Base-by-base conservation (phyloP, 1,140 invertebrate genomes). In the Elymnias hypermnestra region DNA sequence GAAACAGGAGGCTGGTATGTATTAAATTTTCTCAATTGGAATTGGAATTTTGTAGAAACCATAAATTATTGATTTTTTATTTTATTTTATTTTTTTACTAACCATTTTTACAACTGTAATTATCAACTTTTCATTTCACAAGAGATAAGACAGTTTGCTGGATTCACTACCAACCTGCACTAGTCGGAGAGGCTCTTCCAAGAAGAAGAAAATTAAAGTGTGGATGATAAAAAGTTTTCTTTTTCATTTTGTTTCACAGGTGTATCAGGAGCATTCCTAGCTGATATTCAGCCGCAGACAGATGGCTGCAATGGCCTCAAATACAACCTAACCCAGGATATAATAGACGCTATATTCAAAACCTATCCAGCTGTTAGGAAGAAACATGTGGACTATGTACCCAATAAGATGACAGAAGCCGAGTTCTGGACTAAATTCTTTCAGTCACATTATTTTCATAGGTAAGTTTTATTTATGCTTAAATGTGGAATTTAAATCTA, bases 381-480 rank as follows among this genome's bases (percentile, higher is more conserved):
- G 87, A 99, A 99, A 89, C 97, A 99, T 87, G 87, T 93, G 51
- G 97, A 99, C 87, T 94, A 97, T 87, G 98, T 99, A 22, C 98
- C 98, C 31, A 90, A 94, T 53, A 96, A 97, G 88, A 92, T 99
- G 90, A 91, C 93, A 0, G 98, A 99, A 86, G 90, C 94, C 1
- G 97, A 99, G 71, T 99, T 99, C 88, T 99, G 98, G 98, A 98
- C 96, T 6, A 95, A 98, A 64, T 99, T 99, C 87, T 99, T 99
- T 88, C 98, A 99, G 76, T 99, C 97, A 10, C 98, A 99, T 89
- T 99, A 99, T 88, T 99, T 99, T 90, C 97, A 99, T 88, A 88
- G 90, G 88, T 89, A 74, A 50, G 7, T 53, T 37, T 43, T 47
- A 39, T 29, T 19, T 33, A 13, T 44, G 18, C 23, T 23, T 12